Conservation (phyloP, 2,888 invertebrate genomes). For the Eucera pruinosa region DNA sequence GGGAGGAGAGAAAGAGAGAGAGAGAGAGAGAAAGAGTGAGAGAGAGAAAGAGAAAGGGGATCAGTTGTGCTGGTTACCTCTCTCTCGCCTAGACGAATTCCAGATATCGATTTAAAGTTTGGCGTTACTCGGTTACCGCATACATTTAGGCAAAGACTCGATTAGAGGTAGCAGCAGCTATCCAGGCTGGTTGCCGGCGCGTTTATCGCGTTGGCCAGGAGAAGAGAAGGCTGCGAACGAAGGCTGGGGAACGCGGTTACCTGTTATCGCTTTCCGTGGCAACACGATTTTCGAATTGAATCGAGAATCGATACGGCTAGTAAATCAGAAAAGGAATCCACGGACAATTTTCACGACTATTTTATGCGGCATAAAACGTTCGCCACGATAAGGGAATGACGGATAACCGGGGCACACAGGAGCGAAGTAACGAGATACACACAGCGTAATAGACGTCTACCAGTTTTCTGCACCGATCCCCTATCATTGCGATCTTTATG, state of each 20-base stretch:
- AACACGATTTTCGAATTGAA: constrained; percentile 62
- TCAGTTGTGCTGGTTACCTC: constrained; percentile 43
- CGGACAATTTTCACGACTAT: constrained; percentile 59
- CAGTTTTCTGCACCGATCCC: neutral
- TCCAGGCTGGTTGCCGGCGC: constrained; percentile 35
- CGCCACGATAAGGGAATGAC: constrained; percentile 48
- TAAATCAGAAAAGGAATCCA: constrained; percentile 58
- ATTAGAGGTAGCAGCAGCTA: constrained; percentile 60
- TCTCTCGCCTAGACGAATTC: constrained; percentile 57
- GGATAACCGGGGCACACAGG: constrained; percentile 35
- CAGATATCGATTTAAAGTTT: constrained; percentile 74
- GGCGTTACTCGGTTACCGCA: constrained; percentile 59
- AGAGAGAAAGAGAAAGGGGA: neutral
- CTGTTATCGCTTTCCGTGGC: constrained; percentile 51
- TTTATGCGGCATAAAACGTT: constrained; percentile 53
- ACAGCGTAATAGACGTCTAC: neutral
- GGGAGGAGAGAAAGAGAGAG: constrained; percentile 10
- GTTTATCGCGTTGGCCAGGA: constrained; percentile 54
- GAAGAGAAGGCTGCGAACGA: constrained; percentile 29
- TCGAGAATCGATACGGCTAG: constrained; percentile 57
- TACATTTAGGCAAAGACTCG: constrained; percentile 62
- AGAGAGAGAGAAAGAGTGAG: neutral
- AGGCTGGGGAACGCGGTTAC: constrained; percentile 40
- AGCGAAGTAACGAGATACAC: constrained; percentile 12
- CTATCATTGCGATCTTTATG: neutral